phyloP scores from a whole-genome alignment of 2,888 invertebrate genomes.

The Yponomeuta plumbellus region DNA sequence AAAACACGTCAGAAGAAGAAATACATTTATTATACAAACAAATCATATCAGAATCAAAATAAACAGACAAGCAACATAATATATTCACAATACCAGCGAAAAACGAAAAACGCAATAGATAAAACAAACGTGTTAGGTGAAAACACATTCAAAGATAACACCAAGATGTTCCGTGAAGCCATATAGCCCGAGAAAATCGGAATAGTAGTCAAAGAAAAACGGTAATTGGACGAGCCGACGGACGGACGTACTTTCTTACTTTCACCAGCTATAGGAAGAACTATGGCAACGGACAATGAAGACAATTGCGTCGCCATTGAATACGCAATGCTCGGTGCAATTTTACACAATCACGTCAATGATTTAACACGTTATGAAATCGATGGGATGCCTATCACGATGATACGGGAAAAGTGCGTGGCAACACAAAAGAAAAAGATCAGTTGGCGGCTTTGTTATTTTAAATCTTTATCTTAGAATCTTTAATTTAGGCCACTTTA shows the following conservation, averaged over 20 bases:
- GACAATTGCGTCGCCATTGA: slow-evolving; percentile 20
- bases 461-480: background rate
- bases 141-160: background rate
- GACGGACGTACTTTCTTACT: slow-evolving; percentile 35
- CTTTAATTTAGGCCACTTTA: background rate
- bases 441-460: background rate
- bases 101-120: too few relatives aligned
- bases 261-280: slow-evolving; percentile 35
- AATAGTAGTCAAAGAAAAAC: slow-evolving; percentile 38
- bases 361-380: slow-evolving; percentile 11
- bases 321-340: slow-evolving; percentile 16
- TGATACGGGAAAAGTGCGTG: background rate
- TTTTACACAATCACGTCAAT: background rate
- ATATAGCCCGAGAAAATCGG: slow-evolving; percentile 19
- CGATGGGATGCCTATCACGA: background rate
- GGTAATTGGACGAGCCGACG: slow-evolving; percentile 45
- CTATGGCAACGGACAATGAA: slow-evolving; percentile 17
- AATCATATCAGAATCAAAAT: too few relatives aligned
- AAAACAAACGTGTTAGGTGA: background rate
- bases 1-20: too few relatives aligned
- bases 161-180: slow-evolving; percentile 12
- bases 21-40: too few relatives aligned
- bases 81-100: too few relatives aligned
- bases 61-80: too few relatives aligned
- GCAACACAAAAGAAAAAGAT: background rate